These are phyloP conservation scores for Lithophane socia DNA, from an alignment of 2,888 invertebrate species.

Conservation along the genomic window DNA sequence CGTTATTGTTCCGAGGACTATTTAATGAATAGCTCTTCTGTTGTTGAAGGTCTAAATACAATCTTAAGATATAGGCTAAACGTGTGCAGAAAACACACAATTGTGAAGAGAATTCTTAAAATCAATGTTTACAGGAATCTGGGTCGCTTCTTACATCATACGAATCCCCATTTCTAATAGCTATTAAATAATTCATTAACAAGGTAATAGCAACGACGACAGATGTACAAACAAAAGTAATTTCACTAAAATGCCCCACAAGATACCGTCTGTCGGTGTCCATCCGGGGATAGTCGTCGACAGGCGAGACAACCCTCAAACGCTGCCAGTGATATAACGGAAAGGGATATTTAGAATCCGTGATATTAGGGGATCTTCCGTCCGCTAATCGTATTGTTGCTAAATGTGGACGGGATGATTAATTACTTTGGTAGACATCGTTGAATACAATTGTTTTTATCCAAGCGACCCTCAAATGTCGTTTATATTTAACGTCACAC, in stretches of 20 bases:
- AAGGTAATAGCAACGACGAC: slow-evolving; percentile 38
- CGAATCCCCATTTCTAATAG: neutral
- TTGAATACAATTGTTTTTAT: slow-evolving; percentile 43
- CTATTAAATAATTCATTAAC: slow-evolving; percentile 60
- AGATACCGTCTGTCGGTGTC: slow-evolving; percentile 45
- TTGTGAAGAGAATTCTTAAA: neutral
- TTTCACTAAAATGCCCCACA: slow-evolving; percentile 77
- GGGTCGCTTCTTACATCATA: neutral
- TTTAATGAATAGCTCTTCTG: slow-evolving; percentile 13
- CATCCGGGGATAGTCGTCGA: slow-evolving; percentile 50
- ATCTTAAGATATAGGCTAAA: neutral
- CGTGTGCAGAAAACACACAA: neutral
- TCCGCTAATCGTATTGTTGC: slow-evolving; percentile 47
- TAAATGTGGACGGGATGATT: slow-evolving; percentile 50
- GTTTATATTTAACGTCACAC: slow-evolving; percentile 17
- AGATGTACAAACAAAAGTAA: slow-evolving; percentile 75
- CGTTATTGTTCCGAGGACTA: neutral
- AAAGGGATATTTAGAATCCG: slow-evolving; percentile 47
- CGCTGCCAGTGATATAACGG: slow-evolving; percentile 37
- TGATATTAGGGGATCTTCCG: slow-evolving; percentile 41
- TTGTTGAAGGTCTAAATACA: neutral
- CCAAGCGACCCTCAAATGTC: slow-evolving; percentile 9
- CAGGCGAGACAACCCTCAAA: slow-evolving; percentile 57
- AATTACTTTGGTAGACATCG: slow-evolving; percentile 37
- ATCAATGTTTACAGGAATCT: slow-evolving; percentile 4